A percentile compares a stretch with the other conserved stretches of the same genome.
Evolutionary conservation across 2,797 vertebrate genomes (phyloP).

Genomic region (Siniperca undulata): DNA sequence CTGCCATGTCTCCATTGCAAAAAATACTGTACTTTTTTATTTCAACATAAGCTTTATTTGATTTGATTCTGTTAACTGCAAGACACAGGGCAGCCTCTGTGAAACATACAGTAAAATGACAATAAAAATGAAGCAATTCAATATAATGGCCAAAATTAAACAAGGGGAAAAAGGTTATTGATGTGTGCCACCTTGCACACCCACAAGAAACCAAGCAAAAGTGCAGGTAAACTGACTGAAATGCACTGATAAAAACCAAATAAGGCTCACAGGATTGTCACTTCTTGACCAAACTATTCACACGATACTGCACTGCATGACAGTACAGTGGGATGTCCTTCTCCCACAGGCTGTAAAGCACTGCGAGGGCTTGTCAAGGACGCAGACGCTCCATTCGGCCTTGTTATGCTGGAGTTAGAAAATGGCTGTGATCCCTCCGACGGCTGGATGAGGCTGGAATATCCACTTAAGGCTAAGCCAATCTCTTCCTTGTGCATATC

Average conservation of each 20-base stretch:
- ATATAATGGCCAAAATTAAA: not conserved
- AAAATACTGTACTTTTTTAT: too few species aligned
- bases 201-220: not conserved
- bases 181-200: not conserved
- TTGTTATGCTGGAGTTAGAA: conserved; percentile 56
- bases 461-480: conserved; percentile 77
- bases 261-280: not conserved
- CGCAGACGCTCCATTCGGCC: conserved; percentile 35
- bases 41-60: too few species aligned
- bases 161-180: not conserved
- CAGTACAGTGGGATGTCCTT: conserved; percentile 29
- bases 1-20: not conserved
- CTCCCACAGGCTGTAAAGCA: conserved; percentile 37
- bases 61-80: too few species aligned
- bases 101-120: not conserved
- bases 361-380: conserved; percentile 63
- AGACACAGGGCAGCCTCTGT: not conserved
- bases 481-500: conserved; percentile 75
- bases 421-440: conserved; percentile 49
- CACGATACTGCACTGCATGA: not conserved
- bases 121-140: not conserved
- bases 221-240: not conserved
- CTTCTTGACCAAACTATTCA: conserved; percentile 1
- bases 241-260: not conserved
- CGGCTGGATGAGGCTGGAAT: conserved; percentile 60